Percentiles rank a stretch among this genome's conserved stretches.
Conservation (phyloP, 2,797 vertebrate species). For the Podargus strigoides region DNA sequence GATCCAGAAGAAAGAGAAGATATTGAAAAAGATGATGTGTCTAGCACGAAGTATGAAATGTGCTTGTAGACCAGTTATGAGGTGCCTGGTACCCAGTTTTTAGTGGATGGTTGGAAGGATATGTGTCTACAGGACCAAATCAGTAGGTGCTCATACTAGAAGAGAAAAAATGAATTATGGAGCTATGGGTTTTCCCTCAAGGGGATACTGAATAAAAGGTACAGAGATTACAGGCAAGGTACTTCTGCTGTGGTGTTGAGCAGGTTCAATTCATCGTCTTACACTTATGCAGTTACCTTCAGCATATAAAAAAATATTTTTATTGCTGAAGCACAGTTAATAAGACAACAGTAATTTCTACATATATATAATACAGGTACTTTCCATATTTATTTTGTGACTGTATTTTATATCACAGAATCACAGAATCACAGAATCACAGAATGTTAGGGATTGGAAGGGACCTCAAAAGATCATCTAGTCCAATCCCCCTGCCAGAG, state of each 20-base stretch:
- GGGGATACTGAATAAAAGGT: neutral
- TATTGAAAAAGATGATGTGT: neutral
- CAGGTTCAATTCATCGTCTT: neutral
- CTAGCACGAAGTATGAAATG: neutral
- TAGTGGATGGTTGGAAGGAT: neutral
- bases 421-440: no score
- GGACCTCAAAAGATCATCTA: no score
- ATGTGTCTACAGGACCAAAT: neutral
- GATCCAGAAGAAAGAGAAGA: neutral
- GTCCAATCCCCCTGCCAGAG: no score
- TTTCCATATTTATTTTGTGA: neutral
- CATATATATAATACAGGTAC: neutral
- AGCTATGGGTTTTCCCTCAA: neutral
- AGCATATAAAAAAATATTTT: neutral
- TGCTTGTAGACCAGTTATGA: neutral
- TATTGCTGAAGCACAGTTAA: neutral
- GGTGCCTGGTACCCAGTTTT: neutral
- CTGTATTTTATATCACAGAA: neutral
- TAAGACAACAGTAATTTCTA: neutral
- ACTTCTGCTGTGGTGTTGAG: neutral
- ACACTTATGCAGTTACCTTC: neutral
- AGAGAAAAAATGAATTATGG: neutral
- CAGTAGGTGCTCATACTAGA: neutral
- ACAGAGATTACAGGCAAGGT: neutral
- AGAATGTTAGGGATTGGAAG: no score